Percentiles rank a stretch among this genome's conserved stretches.
phyloP scores from a whole-genome alignment of 2,113 vertebrate species.

The Platysteira castanea region DNA sequence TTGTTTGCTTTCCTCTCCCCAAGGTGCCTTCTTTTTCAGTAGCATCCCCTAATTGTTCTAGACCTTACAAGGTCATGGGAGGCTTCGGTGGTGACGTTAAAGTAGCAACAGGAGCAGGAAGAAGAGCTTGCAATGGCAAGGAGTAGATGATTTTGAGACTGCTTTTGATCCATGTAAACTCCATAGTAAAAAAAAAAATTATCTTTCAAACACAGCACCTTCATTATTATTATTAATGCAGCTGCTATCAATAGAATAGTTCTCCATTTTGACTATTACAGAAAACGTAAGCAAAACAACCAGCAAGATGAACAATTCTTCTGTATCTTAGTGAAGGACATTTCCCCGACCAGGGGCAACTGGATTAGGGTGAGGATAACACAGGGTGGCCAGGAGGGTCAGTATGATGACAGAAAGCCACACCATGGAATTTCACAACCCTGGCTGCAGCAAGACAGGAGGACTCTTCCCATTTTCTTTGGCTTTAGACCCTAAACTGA shows the following conservation, averaged over 20 bases:
- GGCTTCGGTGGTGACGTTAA: not conserved
- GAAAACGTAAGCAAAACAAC: not conserved
- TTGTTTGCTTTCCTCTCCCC: accelerated
- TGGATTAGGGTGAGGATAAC: not conserved
- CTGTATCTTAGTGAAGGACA: not conserved
- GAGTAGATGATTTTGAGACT: not conserved
- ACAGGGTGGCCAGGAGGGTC: not conserved
- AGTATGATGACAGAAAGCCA: not conserved
- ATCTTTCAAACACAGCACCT: not conserved
- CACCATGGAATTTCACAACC: not conserved
- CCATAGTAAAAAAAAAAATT: not conserved
- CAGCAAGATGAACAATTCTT: not conserved
- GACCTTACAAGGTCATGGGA: not conserved
- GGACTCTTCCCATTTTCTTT: not conserved
- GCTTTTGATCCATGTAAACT: not conserved
- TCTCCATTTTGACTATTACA: not conserved
- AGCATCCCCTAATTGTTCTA: not conserved
- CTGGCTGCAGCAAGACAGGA: not conserved
- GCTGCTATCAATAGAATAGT: not conserved
- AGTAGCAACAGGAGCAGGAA: not conserved
- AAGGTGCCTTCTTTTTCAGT: not conserved
- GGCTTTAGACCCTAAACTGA: not conserved
- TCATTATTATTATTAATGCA: not conserved
- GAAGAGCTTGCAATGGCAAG: not conserved
- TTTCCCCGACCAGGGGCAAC: not conserved